A percentile compares a stretch with the other conserved stretches of the same genome.
Conservation (phyloP, 2,888 invertebrate species). For the Byasa hedistus region DNA sequence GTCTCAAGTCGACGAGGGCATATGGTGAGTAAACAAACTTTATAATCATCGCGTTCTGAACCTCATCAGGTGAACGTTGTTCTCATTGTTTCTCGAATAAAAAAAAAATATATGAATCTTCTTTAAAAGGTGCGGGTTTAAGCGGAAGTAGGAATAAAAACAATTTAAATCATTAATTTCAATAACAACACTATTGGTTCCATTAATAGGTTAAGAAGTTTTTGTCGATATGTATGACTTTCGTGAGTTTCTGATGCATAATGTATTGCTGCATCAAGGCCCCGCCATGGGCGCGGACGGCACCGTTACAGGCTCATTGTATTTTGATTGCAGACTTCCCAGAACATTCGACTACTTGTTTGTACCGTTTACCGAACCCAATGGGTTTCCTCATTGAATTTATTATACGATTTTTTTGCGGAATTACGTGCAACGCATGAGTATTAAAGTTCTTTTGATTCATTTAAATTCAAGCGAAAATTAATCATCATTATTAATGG, state of each 20-base stretch:
- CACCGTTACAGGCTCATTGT: slow-evolving; percentile 72
- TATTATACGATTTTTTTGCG: slow-evolving; percentile 61
- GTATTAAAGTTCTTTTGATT: slow-evolving; percentile 29
- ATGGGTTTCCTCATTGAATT: slow-evolving; percentile 66
- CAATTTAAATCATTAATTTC: background rate
- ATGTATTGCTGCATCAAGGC: slow-evolving; percentile 47
- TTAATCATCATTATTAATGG: background rate
- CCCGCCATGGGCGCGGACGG: slow-evolving; percentile 47
- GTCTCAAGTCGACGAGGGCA: background rate
- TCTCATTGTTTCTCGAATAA: too few relatives aligned
- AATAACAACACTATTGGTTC: background rate
- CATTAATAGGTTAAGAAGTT: slow-evolving; percentile 8
- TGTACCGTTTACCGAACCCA: slow-evolving; percentile 69
- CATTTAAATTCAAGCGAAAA: slow-evolving; percentile 16
- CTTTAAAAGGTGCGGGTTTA: background rate
- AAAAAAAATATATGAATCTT: too few relatives aligned
- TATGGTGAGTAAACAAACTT: background rate
- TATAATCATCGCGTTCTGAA: too few relatives aligned
- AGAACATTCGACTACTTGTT: slow-evolving; percentile 70
- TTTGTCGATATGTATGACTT: slow-evolving; percentile 39
- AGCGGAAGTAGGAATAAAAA: background rate
- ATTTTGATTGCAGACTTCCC: slow-evolving; percentile 70
- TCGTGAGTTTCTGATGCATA: slow-evolving; percentile 58
- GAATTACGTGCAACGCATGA: slow-evolving; percentile 40
- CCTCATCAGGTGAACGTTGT: too few relatives aligned